Percentiles rank a stretch among this genome's conserved stretches.
Evolutionary conservation across 2,888 invertebrate genomes (phyloP).

Genomic region (Beris chalybata): DNA sequence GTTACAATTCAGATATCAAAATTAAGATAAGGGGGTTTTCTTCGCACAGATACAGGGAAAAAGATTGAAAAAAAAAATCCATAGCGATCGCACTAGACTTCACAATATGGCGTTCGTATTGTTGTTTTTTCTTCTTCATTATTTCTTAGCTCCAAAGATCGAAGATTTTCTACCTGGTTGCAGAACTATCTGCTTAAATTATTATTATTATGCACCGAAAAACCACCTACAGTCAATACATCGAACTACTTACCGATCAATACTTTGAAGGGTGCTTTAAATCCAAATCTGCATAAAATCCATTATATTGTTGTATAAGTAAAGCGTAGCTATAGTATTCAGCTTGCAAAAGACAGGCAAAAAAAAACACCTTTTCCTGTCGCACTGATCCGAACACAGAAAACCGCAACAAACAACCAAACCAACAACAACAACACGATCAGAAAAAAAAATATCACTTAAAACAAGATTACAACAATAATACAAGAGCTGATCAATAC

Average conservation of each 20-base stretch:
- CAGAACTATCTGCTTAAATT: too few species aligned
- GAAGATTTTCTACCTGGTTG: too few species aligned
- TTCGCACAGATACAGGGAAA: too few species aligned
- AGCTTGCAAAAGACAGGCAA: too few species aligned
- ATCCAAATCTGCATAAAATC: slow-evolving; percentile 8
- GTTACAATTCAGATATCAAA: slow-evolving; percentile 30
- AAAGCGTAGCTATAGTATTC: background rate
- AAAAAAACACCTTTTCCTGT: too few species aligned
- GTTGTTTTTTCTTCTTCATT: too few species aligned
- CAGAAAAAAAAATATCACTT: background rate
- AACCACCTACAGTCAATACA: background rate
- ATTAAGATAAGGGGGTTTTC: slow-evolving; percentile 10
- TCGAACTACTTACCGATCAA: slow-evolving; percentile 16
- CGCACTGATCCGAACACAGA: too few species aligned
- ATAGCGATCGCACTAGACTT: too few species aligned
- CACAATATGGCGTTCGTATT: too few species aligned
- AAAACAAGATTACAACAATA: background rate
- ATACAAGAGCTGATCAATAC: background rate
- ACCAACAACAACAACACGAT: background rate
- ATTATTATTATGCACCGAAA: background rate
- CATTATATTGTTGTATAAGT: background rate
- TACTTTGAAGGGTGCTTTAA: slow-evolving; percentile 8
- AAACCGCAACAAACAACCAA: too few species aligned
- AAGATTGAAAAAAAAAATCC: too few species aligned
- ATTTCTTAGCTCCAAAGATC: too few species aligned